phyloP scores from a whole-genome alignment of 2,797 vertebrate species.

The Mallotus villosus region DNA sequence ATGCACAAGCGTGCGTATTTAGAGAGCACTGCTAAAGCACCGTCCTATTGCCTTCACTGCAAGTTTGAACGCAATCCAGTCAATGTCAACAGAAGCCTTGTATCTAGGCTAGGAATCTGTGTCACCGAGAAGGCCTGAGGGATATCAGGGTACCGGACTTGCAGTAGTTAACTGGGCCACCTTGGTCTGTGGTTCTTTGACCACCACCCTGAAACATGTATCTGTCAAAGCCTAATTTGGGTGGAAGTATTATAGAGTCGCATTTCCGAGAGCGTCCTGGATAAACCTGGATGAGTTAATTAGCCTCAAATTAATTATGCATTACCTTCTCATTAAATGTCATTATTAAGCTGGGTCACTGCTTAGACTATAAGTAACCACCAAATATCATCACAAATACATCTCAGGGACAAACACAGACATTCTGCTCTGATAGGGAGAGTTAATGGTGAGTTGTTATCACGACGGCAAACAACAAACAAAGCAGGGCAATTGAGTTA shows the following conservation, averaged over 20 bases:
- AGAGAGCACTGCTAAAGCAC: too few relatives aligned
- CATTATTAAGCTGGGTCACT: slow-evolving; percentile 24
- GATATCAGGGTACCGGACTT: too few relatives aligned
- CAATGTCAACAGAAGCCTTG: too few relatives aligned
- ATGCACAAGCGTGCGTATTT: too few relatives aligned
- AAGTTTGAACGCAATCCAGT: too few relatives aligned
- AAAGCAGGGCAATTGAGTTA: not conserved
- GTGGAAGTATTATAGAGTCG: not conserved
- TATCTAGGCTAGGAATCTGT: not conserved
- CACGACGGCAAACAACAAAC: not conserved
- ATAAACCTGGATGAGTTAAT: slow-evolving; percentile 16
- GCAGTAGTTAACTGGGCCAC: not conserved
- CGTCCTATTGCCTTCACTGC: too few relatives aligned
- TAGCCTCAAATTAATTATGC: slow-evolving; percentile 29
- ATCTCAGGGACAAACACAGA: not conserved
- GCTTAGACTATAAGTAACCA: too few relatives aligned
- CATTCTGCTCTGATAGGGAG: not conserved
- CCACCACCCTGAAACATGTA: not conserved
- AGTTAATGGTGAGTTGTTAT: not conserved
- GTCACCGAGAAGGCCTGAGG: too few relatives aligned
- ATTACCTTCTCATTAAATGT: slow-evolving; percentile 37
- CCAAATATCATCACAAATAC: too few relatives aligned
- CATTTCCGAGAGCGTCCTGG: not conserved
- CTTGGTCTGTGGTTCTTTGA: not conserved
- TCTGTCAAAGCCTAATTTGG: slow-evolving; percentile 21